Base-by-base conservation (phyloP, 2,113 vertebrate genomes). In the Aramus guarauna region DNA sequence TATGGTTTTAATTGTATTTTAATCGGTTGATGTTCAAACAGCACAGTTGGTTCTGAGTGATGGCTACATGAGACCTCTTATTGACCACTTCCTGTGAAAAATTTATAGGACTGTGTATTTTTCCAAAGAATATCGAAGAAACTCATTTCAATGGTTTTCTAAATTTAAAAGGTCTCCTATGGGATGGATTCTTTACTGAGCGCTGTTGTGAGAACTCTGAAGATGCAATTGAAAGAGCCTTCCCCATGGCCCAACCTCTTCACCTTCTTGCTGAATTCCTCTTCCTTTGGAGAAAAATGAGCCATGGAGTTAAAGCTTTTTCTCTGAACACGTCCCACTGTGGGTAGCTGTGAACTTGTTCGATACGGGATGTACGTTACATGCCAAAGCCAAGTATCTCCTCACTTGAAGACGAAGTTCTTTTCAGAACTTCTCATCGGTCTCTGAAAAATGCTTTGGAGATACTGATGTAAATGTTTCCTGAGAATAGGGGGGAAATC, bases 381-480 rank as follows among this genome's bases (percentile, higher is more conserved):
- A 2, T 69, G 59, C 45, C 53, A 4, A 90, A 90, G 73, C 37
- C 48, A 62, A 75, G 13, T 27, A 5, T 88, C 81, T 56, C 66
- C 43, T 5, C 37, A 52, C 59, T 5, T 48, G 58, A 67, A 78
- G 34, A n/a, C 72, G 64, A 87, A 76, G 64, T 32, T 66, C 58
- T 50, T 86, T 91, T 87, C 52, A 77, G 62, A 91, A 82, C 67
- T 68, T 50, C 24, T 82, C 80, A 32, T 56, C 24, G 6, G 48
- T 6, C 79, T 85, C 64, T 14, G 9, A 39, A 55, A 90, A 81
- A 32, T 12, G 36, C 60, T 77, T 48, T 84, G 79, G 71, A 88
- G 92, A 20, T 53, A 32, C 74, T 62, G 64, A n/a, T 75, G 47
- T 82, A 64, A 96, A 90, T 11, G 67, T 85, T 94, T 68, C 89